Percentiles rank a stretch among this genome's conserved stretches.
Evolutionary conservation across 2,797 vertebrate species (phyloP).

Genomic region (Simalia tracyae): DNA sequence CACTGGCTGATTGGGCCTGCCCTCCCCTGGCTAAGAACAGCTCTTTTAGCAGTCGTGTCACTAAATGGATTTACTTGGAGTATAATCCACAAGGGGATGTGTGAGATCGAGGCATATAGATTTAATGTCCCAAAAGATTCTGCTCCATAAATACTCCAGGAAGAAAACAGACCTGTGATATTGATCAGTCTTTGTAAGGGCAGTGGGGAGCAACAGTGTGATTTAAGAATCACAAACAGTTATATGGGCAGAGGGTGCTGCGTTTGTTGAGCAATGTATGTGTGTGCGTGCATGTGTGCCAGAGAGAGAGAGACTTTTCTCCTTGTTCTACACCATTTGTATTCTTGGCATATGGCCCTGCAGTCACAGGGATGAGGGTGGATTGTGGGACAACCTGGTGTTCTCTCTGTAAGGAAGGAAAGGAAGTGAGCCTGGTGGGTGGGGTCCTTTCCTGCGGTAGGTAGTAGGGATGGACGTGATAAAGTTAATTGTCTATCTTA

Average conservation of each 20-base stretch:
- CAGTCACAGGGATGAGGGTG: not conserved
- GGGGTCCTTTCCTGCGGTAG: not conserved
- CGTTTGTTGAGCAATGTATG: no score
- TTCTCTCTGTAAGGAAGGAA: not conserved
- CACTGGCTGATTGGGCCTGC: not conserved
- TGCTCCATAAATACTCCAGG: not conserved
- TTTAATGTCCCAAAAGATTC: not conserved
- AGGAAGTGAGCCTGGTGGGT: not conserved
- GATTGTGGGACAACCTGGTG: not conserved
- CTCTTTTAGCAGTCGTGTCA: not conserved
- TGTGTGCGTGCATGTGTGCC: not conserved
- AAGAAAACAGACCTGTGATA: not conserved
- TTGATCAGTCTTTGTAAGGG: not conserved
- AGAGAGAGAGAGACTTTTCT: not conserved
- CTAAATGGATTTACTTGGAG: not conserved
- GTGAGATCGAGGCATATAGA: not conserved
- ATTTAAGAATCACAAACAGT: not conserved
- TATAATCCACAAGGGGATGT: not conserved
- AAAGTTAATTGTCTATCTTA: not conserved
- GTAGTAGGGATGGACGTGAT: not conserved
- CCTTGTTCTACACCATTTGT: not conserved
- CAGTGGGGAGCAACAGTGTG: not conserved
- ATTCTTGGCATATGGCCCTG: no score
- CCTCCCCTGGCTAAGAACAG: not conserved
- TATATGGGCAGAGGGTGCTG: no score